A percentile compares a stretch with the other conserved stretches of the same genome.
Evolutionary conservation across 2,888 invertebrate genomes (phyloP).

Genomic region (Perdita meconis): DNA sequence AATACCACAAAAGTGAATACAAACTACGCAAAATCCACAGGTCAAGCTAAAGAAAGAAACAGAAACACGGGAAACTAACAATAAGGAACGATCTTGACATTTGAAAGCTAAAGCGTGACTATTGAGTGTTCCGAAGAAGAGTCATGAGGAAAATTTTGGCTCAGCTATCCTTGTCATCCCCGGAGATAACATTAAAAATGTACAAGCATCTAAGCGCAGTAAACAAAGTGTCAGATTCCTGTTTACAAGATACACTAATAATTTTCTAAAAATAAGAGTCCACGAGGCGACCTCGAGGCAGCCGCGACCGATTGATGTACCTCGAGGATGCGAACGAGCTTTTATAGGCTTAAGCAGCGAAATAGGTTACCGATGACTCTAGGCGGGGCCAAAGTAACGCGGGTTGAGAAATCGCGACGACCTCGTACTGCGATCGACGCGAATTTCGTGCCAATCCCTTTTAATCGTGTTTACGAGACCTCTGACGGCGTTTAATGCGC

Average conservation of each 20-base stretch:
- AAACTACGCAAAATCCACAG: too few species aligned
- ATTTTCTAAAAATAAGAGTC: constrained; percentile 47
- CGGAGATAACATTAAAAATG: not conserved
- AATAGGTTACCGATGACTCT: constrained; percentile 21
- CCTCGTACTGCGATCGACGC: constrained; percentile 25
- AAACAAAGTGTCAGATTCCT: constrained; percentile 41
- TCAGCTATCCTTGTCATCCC: not conserved
- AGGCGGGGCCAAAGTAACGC: constrained; percentile 2
- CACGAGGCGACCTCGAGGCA: constrained; percentile 32
- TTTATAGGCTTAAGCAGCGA: constrained; percentile 21
- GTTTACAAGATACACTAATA: constrained; percentile 46
- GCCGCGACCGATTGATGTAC: constrained; percentile 17
- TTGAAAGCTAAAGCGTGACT: too few species aligned
- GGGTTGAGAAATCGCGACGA: constrained; percentile 36
- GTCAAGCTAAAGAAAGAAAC: too few species aligned
- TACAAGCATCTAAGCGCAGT: not conserved
- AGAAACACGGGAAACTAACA: too few species aligned
- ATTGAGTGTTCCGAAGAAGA: too few species aligned
- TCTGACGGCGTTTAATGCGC: not conserved
- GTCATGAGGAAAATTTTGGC: not conserved
- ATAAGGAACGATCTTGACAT: too few species aligned
- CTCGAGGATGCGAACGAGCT: constrained; percentile 3
- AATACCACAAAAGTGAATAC: too few species aligned
- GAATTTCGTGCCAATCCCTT: constrained; percentile 41
- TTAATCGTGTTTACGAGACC: constrained; percentile 42